Evolutionary conservation across 2,888 invertebrate species (phyloP), one percentile per base, ranked within the genome.

Genomic region (Listrodromus nycthemerus): DNA sequence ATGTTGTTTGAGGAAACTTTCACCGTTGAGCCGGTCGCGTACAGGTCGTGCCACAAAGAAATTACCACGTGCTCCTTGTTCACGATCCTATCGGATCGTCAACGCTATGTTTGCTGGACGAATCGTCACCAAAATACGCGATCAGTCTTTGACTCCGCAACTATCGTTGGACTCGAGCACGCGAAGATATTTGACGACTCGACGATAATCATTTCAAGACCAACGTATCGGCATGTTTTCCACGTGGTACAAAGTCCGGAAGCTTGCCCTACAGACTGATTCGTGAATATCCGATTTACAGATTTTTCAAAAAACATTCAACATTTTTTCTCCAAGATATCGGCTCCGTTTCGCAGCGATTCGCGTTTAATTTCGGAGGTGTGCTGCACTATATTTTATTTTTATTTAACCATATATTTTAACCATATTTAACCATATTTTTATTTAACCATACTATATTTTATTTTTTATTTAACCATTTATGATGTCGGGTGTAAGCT

Each of bases 1-100:
- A n/a, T 48, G 33, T 50, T 33, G 41, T n/a, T 33, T 13, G 37
- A 37, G 37, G 10, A 65, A 82, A 89, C 89, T 89, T 89, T 89
- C 89, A 88, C 89, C 88, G 75, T 50, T 55, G 52, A 27, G 55
- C 24, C n/a, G 16, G 48, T 19, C 77, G 21, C 58, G 13, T 30
- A 76, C 52, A 76, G 55, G 41, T 48, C 69, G 69, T 16, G 21
- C 30, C 61, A 69, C 21, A 69, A 58, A 27, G 13, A n/a, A 27
- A 27, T 48, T 24, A 7, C 48, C 45, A n/a, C 24, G 48, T n/a
- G 55, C 21, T 24, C 7, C 5, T 41, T 41, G 2, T 21, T 21
- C 13, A 21, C 48, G 7, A 8, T 13, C 24, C 21, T 55, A 37
- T 16, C 71, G 55, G 41, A 4, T 55, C 24, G n/a, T 55, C 0